Base-by-base conservation (phyloP, 2,113 vertebrate species). In the Tichodroma muraria region DNA sequence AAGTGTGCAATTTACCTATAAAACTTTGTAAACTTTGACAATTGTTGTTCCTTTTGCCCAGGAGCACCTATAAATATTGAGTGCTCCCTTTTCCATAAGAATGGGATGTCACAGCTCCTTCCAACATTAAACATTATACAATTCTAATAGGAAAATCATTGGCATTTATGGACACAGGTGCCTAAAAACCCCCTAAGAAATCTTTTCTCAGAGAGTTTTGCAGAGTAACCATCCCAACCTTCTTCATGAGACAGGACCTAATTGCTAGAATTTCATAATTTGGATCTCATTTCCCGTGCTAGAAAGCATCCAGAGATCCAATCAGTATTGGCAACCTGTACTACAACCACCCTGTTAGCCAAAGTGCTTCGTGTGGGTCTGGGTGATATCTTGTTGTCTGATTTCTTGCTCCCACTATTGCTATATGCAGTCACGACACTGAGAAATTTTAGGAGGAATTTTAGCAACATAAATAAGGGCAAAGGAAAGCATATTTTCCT, bases 401-500 rank as follows among this genome's bases (percentile, higher is more conserved):
- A n/a, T 88, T 95, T 93, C 64, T 92, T 63, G 94, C 82, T 95
- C 95, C 94, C 92, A 96, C 95, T 94, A 50, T 78, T 76, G 95
- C 93, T 94, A 87, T 25, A 37, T 56, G 42, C 73, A 88, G 94
- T 94, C 93, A 92, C 0, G 71, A 92, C 91, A 94, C 87, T 93
- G 96, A 94, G 89, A 96, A 92, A 80, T 59, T 87, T 79, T 61
- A 54, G 84, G 57, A 92, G 78, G 83, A 77, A 85, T 91, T 97
- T 94, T 91, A 87, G 87, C 42, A 95, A 85, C 89, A 91, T 66
- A 94, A 95, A 80, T 88, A 93, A 94, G 87, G 93, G 93, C 71
- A 90, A 85, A 87, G 37, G 30, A 89, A 95, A 91, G 63, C n/a
- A 11, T 61, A 79, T 96, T 95, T 92, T 72, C 54, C 77, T 72